Evolutionary conservation across 1,140 invertebrate genomes (phyloP).

Genomic region (Trypoxylus dichotomus): DNA sequence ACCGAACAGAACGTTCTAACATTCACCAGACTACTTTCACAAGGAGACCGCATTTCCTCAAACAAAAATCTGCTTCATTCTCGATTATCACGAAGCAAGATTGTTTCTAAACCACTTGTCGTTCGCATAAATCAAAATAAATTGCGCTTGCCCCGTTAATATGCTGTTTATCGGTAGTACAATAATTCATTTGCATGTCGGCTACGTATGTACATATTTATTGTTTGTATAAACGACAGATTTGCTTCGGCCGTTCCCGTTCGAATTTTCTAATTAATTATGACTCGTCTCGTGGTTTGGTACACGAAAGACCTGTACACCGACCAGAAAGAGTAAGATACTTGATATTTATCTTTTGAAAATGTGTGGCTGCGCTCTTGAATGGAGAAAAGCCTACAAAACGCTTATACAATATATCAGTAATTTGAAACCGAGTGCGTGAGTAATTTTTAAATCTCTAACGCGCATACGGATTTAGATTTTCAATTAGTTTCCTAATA

Average conservation of each 20-base stretch:
- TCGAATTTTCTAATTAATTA: conserved; percentile 22
- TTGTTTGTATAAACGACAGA: conserved; percentile 16
- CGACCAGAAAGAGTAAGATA: not conserved
- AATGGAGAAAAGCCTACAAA: not conserved
- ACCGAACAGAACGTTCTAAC: not conserved
- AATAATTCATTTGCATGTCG: conserved; percentile 15
- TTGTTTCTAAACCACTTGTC: conserved; percentile 6
- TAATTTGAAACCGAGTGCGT: conserved; percentile 3
- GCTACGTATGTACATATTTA: not conserved
- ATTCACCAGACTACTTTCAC: not conserved
- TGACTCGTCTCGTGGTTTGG: not conserved
- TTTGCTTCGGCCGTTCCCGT: not conserved
- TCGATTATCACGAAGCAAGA: not conserved
- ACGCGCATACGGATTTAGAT: not conserved
- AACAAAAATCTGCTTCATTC: not conserved
- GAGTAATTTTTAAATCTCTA: not conserved
- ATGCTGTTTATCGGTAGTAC: conserved; percentile 17
- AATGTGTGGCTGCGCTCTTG: not conserved
- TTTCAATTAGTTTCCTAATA: conserved; percentile 4
- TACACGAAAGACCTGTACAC: not conserved
- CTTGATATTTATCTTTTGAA: conserved; percentile 10
- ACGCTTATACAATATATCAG: conserved; percentile 2
- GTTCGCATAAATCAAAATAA: conserved; percentile 9
- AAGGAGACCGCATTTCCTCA: not conserved
- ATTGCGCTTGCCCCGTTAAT: conserved; percentile 12